Evolutionary conservation across 2,888 invertebrate species (phyloP).

Genomic region (Onthophagus sagittarius): DNA sequence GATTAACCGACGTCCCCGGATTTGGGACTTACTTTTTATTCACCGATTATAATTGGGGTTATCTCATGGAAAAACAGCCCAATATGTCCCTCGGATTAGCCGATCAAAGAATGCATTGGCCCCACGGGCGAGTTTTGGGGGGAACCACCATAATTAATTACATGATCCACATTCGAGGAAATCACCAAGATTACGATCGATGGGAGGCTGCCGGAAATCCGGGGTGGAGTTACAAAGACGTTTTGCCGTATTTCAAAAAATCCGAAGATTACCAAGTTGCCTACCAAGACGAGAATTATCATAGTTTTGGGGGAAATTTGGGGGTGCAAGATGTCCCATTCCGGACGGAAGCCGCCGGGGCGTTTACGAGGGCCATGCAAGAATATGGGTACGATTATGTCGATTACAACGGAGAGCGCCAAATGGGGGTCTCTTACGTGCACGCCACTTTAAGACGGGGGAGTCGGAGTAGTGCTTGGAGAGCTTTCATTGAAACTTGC

Average conservation of each 20-base stretch:
- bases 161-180: slow-evolving; percentile 60
- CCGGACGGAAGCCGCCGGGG: slow-evolving; percentile 50
- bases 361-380: slow-evolving; percentile 60
- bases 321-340: slow-evolving; percentile 44
- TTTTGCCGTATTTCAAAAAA: slow-evolving; percentile 49
- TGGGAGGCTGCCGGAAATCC: slow-evolving; percentile 57
- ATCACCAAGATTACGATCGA: slow-evolving; percentile 66
- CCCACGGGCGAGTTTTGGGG: slow-evolving; percentile 57
- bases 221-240: slow-evolving; percentile 53
- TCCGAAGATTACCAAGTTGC: slow-evolving; percentile 45
- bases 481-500: slow-evolving; percentile 60
- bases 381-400: slow-evolving; percentile 61
- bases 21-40: slow-evolving; percentile 54
- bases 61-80: slow-evolving; percentile 55
- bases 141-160: slow-evolving; percentile 48
- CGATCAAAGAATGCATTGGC: slow-evolving; percentile 46
- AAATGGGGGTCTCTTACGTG: slow-evolving; percentile 59
- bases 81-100: slow-evolving; percentile 50
- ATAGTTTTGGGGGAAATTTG: slow-evolving; percentile 46
- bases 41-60: slow-evolving; percentile 60
- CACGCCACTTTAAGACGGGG: slow-evolving; percentile 61
- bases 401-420: slow-evolving; percentile 65
- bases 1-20: slow-evolving; percentile 54
- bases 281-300: slow-evolving; percentile 40
- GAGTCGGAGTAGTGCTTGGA: slow-evolving; percentile 62